Percentiles rank a stretch among this genome's conserved stretches.
Conservation (phyloP, 2,797 vertebrate genomes). For the Pseudochirops corinnae region DNA sequence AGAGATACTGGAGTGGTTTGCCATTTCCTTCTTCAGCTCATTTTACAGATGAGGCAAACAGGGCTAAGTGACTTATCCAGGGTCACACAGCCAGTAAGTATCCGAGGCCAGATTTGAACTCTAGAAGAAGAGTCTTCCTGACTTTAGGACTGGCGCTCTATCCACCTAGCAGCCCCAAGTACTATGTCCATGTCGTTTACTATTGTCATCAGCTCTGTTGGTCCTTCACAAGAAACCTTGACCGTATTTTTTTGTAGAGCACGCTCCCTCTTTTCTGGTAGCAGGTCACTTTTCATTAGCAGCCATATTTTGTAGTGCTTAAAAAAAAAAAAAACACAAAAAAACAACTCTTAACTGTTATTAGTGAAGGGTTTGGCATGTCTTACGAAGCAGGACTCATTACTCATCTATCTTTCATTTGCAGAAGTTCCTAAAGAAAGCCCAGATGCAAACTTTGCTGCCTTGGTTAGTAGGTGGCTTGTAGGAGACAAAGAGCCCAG, state of each 20-base stretch:
- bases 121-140: neutral
- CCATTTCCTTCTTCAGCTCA: neutral
- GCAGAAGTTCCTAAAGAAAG: conserved; percentile 86
- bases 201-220: neutral
- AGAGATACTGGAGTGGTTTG: neutral
- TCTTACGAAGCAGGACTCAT: conserved; percentile 81
- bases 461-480: conserved; percentile 81
- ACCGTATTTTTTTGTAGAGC: neutral
- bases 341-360: conserved; percentile 61
- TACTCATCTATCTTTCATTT: conserved; percentile 86
- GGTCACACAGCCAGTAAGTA: neutral
- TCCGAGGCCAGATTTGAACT: neutral
- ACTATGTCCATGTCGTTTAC: neutral
- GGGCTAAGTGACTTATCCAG: neutral
- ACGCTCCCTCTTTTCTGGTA: neutral
- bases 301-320: conserved; percentile 57
- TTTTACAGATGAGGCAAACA: neutral
- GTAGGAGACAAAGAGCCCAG: conserved; percentile 81
- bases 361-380: conserved; percentile 80
- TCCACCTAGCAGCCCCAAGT: neutral
- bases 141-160: neutral
- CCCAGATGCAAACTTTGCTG: conserved; percentile 78
- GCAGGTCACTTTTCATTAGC: conserved; percentile 40
- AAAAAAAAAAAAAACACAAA: conserved; percentile 35
- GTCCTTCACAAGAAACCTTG: neutral